Evolutionary conservation across 1,140 invertebrate species (phyloP), one percentile per base, ranked within the genome.

Genomic region (Drosophila nikananu): DNA sequence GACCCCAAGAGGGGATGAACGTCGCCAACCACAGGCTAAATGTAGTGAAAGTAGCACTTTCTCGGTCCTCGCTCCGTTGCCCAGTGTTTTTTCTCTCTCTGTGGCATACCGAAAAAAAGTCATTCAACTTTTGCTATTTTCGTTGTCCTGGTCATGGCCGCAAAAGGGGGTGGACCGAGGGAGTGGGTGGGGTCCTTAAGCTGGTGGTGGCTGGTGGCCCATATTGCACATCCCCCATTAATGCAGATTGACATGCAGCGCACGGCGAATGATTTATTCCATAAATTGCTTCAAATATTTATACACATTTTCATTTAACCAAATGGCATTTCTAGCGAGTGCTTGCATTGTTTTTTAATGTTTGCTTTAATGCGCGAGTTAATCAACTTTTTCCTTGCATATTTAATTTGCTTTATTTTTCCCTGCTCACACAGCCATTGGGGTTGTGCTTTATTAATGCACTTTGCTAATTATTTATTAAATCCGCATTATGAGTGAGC

Each of bases 121-220:
- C 83, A 89, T 89, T 89, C 81, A 87, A 87, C 83, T 87, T 75
- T 83, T 19, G 67, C 55, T 58, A 75, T 83, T 83, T 68, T 68
- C 30, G 41, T 42, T 42, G 41, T 55, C 74, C 75, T 49, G 48
- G 61, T 55, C 75, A 77, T 59, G 60, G 44, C 42, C 60, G 13
- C 41, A 55, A 72, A 57, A 23, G 0, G 54, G 32, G 35, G 35
- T 37, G 15, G 51, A 13, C 19, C 19, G 6, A 12, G 9, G 2
- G n/a, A 9, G 58, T 37, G 13, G 46, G 27, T 27, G 13, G 42
- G 2, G 4, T 25, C 46, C 7, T 32, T 39, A 49, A 59, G 67
- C 64, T 39, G 48, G 63, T 75, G 77, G 60, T 30, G 42, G 52
- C n/a, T 73, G 21, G 35, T 37, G 44, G 37, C 54, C 67, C 70